phyloP scores from a whole-genome alignment of 2,113 vertebrate genomes.

The Corythornis cristatus region DNA sequence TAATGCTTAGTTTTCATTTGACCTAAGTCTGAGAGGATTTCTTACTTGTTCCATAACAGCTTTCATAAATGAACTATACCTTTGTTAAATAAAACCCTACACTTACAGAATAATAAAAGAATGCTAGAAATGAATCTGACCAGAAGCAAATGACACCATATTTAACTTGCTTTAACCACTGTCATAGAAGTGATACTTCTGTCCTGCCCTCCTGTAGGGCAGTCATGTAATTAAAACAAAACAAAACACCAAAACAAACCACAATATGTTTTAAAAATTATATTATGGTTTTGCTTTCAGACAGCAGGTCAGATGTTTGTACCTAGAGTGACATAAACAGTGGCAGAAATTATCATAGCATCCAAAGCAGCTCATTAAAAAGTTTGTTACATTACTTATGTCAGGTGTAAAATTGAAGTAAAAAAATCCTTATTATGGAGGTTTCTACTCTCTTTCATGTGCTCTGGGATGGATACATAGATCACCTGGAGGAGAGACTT shows the following conservation, averaged over 20 bases:
- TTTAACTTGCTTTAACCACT: neutral
- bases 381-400: neutral
- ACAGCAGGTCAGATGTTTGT: conserved; percentile 17
- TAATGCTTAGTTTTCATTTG: conserved; percentile 23
- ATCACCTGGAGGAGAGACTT: neutral
- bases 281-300: conserved; percentile 13
- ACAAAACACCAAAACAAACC: neutral
- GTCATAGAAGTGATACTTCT: neutral
- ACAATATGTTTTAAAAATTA: conserved; percentile 3
- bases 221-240: neutral
- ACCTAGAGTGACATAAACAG: neutral
- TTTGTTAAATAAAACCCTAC: neutral
- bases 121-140: neutral
- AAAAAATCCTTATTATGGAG: neutral
- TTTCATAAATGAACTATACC: neutral
- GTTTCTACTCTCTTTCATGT: neutral
- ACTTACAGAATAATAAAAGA: neutral
- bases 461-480: neutral
- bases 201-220: neutral
- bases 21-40: neutral
- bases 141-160: neutral
- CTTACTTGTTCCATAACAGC: neutral
- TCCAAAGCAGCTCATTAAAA: neutral
- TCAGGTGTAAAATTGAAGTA: neutral
- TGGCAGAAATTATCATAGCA: conserved; percentile 9